These are phyloP conservation scores for Drosophila equinoxialis DNA, from an alignment of 1,140 invertebrate species.

Conservation along the genomic window DNA sequence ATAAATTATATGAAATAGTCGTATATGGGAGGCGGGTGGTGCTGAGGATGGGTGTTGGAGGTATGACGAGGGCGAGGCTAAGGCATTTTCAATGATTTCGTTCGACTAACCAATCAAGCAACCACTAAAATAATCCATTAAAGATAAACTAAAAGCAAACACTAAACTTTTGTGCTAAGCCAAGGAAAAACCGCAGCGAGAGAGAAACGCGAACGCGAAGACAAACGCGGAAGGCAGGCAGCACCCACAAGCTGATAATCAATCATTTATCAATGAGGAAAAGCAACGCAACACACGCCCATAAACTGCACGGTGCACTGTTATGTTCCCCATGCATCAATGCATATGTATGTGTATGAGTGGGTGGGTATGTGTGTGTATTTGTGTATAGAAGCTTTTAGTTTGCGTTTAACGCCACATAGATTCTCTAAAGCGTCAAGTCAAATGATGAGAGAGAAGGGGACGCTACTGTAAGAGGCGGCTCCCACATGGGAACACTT, in stretches of 20 bases:
- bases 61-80: constrained; percentile 48
- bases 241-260: constrained; percentile 73
- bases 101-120: constrained; percentile 45
- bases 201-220: not conserved
- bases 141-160: constrained; percentile 80
- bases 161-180: constrained; percentile 77
- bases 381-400: constrained; percentile 62
- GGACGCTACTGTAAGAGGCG: constrained; percentile 14
- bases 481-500: constrained; percentile 26
- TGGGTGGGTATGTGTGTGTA: constrained; percentile 11
- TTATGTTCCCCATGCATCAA: constrained; percentile 4
- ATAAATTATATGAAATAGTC: constrained; percentile 67
- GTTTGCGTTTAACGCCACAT: constrained; percentile 80
- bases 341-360: constrained; percentile 12
- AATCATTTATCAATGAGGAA: constrained; percentile 76
- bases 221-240: not conserved
- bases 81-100: constrained; percentile 67
- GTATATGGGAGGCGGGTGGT: constrained; percentile 21
- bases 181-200: constrained; percentile 62
- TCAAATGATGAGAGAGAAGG: constrained; percentile 3
- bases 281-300: constrained; percentile 65
- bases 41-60: constrained; percentile 14
- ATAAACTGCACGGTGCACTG: constrained; percentile 47
- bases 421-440: constrained; percentile 63
- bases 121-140: constrained; percentile 81